A percentile compares a stretch with the other conserved stretches of the same genome.
These are phyloP conservation scores for Trogon melanurus DNA, from an alignment of 2,113 vertebrate genomes.

Conservation along the genomic window DNA sequence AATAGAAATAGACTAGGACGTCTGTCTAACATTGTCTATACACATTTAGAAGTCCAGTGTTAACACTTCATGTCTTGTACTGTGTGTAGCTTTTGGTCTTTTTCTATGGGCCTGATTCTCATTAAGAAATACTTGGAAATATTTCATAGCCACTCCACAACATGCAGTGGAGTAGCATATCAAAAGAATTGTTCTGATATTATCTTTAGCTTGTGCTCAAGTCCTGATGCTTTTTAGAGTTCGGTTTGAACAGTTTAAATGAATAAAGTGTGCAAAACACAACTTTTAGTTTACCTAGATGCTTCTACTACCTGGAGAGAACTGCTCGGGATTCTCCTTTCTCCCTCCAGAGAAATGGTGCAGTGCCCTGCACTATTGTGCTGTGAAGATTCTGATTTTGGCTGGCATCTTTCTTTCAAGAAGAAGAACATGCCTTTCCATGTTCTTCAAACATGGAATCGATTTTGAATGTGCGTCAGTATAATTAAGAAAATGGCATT, in stretches of 20 bases:
- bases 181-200: not conserved
- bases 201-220: not conserved
- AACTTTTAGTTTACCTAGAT: not conserved
- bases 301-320: not conserved
- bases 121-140: not conserved
- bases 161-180: not conserved
- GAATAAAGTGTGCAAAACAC: not conserved
- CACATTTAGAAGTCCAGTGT: not conserved
- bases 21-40: not conserved
- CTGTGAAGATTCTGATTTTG: not conserved
- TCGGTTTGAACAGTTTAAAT: not conserved
- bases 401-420: not conserved
- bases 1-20: not conserved
- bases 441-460: not conserved
- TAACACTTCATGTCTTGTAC: not conserved
- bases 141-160: not conserved
- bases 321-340: not conserved
- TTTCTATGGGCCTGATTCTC: not conserved
- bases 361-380: not conserved
- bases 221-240: not conserved
- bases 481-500: not conserved
- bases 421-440: not conserved
- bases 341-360: not conserved
- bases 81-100: not conserved
- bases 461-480: not conserved